These are phyloP conservation scores for Lagria hirta DNA, from an alignment of 2,888 invertebrate genomes.

Conservation along the genomic window DNA sequence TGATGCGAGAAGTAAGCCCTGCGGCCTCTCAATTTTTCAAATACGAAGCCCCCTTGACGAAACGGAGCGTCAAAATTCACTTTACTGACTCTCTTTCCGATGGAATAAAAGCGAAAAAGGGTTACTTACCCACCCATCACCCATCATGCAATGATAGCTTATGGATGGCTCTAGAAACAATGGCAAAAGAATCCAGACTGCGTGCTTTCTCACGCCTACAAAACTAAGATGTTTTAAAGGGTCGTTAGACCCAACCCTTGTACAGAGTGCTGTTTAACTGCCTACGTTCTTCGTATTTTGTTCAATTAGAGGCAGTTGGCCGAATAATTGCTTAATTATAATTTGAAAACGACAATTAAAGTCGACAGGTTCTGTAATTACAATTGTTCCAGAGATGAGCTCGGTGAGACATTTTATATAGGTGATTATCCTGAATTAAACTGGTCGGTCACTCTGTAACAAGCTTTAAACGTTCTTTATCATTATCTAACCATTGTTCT, in stretches of 20 bases:
- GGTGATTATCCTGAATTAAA: no score
- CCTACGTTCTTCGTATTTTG: slow-evolving; percentile 19
- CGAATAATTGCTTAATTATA: slow-evolving; percentile 42
- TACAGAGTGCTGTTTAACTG: slow-evolving; percentile 15
- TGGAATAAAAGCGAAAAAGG: slow-evolving; percentile 1
- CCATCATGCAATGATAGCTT: slow-evolving; percentile 21
- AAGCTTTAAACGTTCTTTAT: no score
- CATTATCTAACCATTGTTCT: no score
- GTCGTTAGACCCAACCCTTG: slow-evolving; percentile 21
- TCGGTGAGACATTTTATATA: no score
- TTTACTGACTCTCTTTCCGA: slow-evolving; percentile 27
- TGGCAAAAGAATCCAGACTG: slow-evolving; percentile 12
- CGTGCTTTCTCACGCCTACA: slow-evolving; percentile 26
- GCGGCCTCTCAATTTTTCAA: slow-evolving; percentile 43
- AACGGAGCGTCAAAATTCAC: slow-evolving; percentile 42
- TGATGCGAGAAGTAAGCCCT: slow-evolving; percentile 37
- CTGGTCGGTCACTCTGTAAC: no score
- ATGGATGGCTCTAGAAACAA: slow-evolving; percentile 14
- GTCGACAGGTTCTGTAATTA: slow-evolving; percentile 11
- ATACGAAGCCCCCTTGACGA: slow-evolving; percentile 38
- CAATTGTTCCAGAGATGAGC: no score
- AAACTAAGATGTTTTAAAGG: slow-evolving; percentile 11
- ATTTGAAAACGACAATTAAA: slow-evolving; percentile 40
- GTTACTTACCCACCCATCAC: slow-evolving; percentile 4
- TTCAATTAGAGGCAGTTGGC: slow-evolving; percentile 24